These are phyloP conservation scores for Luffia ferchaultella DNA, from an alignment of 2,888 invertebrate genomes.

Conservation along the genomic window DNA sequence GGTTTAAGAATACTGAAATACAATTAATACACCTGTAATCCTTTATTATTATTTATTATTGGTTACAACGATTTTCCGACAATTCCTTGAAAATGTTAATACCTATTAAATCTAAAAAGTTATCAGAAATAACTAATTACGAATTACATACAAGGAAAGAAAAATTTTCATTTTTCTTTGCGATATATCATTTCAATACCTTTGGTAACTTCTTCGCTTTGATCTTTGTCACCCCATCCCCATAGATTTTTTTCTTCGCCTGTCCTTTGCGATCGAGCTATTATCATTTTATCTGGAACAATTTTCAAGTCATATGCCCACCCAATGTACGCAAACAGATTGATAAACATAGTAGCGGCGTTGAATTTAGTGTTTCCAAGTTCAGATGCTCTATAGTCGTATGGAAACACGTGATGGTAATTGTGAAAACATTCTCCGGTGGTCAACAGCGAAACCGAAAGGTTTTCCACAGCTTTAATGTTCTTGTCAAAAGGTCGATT, in stretches of 20 bases:
- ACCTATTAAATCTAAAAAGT: no score
- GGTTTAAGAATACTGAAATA: no score
- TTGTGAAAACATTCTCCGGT: conserved; percentile 12
- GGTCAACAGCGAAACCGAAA: conserved; percentile 7
- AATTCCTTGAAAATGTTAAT: no score
- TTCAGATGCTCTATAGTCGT: conserved; percentile 10
- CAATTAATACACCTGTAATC: no score
- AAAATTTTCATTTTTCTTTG: no score
- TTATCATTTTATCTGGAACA: conserved; percentile 9
- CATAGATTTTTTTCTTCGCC: conserved; percentile 10
- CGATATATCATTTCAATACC: not conserved
- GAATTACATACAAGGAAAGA: no score
- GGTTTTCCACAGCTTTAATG: conserved; percentile 6
- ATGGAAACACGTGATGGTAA: conserved; percentile 11
- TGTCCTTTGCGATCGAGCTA: conserved; percentile 10
- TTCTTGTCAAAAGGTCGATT: conserved; percentile 7
- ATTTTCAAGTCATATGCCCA: conserved; percentile 11
- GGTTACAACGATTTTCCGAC: no score
- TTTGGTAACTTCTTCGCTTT: conserved; percentile 5
- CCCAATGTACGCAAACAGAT: conserved; percentile 24
- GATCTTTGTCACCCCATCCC: conserved; percentile 10
- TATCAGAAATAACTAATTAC: no score
- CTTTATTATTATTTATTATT: no score
- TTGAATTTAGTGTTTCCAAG: conserved; percentile 24
- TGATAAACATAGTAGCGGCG: conserved; percentile 27